Conservation (phyloP, 2,888 invertebrate species). For the Augiades crinisus region DNA sequence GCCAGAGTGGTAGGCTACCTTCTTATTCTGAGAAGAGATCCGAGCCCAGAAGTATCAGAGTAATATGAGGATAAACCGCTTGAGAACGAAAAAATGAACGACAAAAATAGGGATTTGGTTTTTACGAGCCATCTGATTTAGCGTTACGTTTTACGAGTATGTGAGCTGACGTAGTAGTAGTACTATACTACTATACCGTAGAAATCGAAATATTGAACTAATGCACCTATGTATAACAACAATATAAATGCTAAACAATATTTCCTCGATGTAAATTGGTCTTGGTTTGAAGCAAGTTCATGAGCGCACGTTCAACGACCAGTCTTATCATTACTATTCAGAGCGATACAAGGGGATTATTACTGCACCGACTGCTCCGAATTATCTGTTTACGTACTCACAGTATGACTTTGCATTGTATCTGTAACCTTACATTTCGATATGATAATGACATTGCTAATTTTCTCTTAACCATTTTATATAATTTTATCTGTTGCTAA, state of each 20-base stretch:
- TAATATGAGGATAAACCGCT: no score
- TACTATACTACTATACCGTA: no score
- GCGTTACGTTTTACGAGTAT: no score
- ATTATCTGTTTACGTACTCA: constrained; percentile 13
- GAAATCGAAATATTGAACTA: no score
- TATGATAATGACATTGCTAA: constrained; percentile 1
- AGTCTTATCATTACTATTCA: constrained; percentile 69
- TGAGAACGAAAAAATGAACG: no score
- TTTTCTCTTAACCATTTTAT: neutral
- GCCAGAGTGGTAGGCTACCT: no score
- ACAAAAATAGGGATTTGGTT: no score
- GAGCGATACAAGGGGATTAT: constrained; percentile 46
- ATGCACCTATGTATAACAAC: neutral
- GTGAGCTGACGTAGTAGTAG: no score
- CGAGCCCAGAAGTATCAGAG: no score
- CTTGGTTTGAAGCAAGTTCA: constrained; percentile 58
- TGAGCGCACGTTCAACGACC: constrained; percentile 64
- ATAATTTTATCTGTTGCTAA: neutral
- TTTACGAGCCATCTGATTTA: no score
- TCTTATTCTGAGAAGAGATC: no score
- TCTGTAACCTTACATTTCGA: constrained; percentile 5
- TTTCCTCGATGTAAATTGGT: constrained; percentile 5
- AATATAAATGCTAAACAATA: constrained; percentile 13
- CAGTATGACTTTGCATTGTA: constrained; percentile 12
- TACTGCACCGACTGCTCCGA: constrained; percentile 27